Conservation (phyloP, 2,888 invertebrate species). For the Trisateles emortualis region DNA sequence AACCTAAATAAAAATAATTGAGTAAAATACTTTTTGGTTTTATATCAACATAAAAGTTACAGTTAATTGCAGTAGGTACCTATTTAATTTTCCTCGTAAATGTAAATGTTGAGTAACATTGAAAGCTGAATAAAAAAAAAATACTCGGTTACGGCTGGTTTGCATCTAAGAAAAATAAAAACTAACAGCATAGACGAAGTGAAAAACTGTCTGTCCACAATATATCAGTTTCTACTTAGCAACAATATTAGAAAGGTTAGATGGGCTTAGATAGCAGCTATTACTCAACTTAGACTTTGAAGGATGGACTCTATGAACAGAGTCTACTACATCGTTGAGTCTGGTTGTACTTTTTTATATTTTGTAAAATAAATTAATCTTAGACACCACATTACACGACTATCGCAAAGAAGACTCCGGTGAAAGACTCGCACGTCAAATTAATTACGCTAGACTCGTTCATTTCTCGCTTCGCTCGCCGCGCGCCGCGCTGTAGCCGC, state of each 20-base stretch:
- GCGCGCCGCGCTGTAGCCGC: no score
- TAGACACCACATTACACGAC: not conserved
- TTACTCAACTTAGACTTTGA: conserved; percentile 7
- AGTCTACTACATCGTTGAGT: not conserved
- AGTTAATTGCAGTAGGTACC: not conserved
- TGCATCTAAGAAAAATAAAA: conserved; percentile 1
- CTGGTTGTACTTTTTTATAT: not conserved
- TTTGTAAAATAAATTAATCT: not conserved
- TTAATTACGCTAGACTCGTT: not conserved
- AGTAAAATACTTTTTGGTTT: conserved; percentile 5
- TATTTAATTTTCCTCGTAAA: conserved; percentile 14
- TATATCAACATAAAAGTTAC: conserved; percentile 1
- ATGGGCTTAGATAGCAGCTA: conserved; percentile 15
- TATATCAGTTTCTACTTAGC: conserved; percentile 35
- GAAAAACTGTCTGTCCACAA: conserved; percentile 18
- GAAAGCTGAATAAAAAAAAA: not conserved
- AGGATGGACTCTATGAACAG: not conserved
- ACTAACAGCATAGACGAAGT: conserved; percentile 1
- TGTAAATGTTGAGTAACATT: conserved; percentile 6
- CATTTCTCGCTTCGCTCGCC: not conserved
- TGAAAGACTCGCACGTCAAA: not conserved
- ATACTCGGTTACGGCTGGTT: not conserved
- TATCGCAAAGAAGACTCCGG: not conserved
- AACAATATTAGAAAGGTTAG: conserved; percentile 30
- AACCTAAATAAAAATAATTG: no score